Base-by-base conservation (phyloP, 2,113 vertebrate genomes). In the Epinephelus lanceolatus region DNA sequence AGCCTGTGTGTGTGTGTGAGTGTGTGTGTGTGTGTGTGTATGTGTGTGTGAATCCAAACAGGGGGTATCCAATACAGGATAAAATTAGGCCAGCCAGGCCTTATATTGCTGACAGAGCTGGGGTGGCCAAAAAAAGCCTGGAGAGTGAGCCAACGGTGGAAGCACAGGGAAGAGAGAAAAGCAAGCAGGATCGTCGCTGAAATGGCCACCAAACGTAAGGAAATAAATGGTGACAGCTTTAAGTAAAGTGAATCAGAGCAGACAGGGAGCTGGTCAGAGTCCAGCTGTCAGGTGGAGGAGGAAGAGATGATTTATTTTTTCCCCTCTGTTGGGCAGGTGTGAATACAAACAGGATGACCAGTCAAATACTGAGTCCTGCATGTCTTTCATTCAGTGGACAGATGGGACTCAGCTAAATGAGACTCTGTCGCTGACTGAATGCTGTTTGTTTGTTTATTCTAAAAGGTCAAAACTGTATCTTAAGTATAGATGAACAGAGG, bases 171-270 rank as follows among this genome's bases (percentile, higher is more conserved):
- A 79, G 77, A 86, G 84, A 88, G 86, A 72, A 75, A 79, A 85
- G 85, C 85, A 76, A 88, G 85, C 69, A 76, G 86, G 84, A 92
- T 62, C 81, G 45, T 86, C 52, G 85, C 88, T 77, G 91, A 94
- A 90, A 96, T 95, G 95, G 94, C 95, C 89, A 87, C 88, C 89
- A 94, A 96, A 95, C 89, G 95, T 95, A 95, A 95, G 94, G 62
- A 91, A 88, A 89, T 56, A 52, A 84, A 76, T 3, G 5, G 25
- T 59, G 76, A 74, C 76, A 78, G 78, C 51, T 89, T 88, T 19
- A 62, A 71, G 67, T 78, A 59, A 69, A 59, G 63, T 40, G 63
- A 74, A 78, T 68, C 2, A 47, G 57, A 76, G 59, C 55, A 51
- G 56, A 66, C 19, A 30, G 56, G 61, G 62, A 53, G 15, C 40